A percentile compares a stretch with the other conserved stretches of the same genome.
Conservation (phyloP, 2,888 invertebrate genomes). For the Chorisops tibialis region DNA sequence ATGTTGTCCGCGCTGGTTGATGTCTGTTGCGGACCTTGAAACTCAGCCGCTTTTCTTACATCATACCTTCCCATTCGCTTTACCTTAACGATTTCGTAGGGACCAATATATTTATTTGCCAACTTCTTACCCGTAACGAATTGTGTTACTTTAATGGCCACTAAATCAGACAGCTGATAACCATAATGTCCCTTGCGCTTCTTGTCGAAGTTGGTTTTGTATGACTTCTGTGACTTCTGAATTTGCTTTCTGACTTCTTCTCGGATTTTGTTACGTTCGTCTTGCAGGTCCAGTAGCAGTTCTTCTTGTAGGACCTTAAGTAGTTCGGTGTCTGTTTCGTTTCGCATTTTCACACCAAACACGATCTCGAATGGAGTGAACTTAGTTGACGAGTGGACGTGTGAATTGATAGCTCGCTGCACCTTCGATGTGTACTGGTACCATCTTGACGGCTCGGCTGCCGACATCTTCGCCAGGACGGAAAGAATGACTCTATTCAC, state of each 20-base stretch:
- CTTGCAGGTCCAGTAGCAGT: not conserved
- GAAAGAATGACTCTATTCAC: slow-evolving; percentile 34
- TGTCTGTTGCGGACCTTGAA: too few species aligned
- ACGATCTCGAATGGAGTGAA: not conserved
- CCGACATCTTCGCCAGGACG: not conserved
- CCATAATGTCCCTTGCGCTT: not conserved
- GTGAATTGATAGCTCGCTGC: not conserved
- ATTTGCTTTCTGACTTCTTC: not conserved
- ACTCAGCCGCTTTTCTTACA: too few species aligned
- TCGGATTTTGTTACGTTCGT: not conserved
- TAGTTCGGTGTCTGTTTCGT: not conserved
- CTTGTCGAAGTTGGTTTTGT: not conserved
- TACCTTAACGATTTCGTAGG: not conserved
- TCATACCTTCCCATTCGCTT: not conserved
- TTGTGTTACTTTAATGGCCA: not conserved
- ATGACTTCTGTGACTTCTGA: not conserved
- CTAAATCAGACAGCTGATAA: not conserved
- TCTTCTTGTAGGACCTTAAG: not conserved
- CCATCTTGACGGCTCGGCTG: not conserved
- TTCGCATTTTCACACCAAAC: not conserved
- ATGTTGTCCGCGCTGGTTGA: too few species aligned
- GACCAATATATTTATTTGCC: not conserved
- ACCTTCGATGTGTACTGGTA: not conserved
- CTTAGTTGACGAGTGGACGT: not conserved
- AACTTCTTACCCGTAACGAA: not conserved